Evolutionary conservation across 2,113 vertebrate species (phyloP).

Genomic region (Rafetus swinhoei): DNA sequence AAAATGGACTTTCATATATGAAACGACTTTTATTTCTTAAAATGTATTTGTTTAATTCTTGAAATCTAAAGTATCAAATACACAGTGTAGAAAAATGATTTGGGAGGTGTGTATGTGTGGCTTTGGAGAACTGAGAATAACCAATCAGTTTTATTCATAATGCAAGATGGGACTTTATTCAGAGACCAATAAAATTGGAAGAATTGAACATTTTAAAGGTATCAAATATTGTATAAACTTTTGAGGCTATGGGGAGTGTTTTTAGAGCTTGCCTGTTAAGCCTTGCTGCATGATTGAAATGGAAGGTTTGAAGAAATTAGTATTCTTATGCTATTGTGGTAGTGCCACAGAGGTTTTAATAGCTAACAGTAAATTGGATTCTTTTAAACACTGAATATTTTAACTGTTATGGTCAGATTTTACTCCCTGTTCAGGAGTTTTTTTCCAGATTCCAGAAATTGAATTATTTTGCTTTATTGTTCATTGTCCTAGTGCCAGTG

Average conservation of each 20-base stretch:
- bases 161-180: neutral
- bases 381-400: too few relatives aligned
- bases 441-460: neutral
- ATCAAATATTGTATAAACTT: neutral
- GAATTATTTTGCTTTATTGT: neutral
- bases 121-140: neutral
- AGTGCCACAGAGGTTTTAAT: neutral
- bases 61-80: neutral
- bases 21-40: neutral
- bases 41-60: neutral
- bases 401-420: neutral
- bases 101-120: neutral
- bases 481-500: neutral
- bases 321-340: neutral
- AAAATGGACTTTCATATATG: neutral
- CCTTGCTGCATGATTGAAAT: neutral
- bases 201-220: neutral
- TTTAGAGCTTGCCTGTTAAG: neutral
- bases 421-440: neutral
- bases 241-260: neutral
- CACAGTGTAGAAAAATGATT: neutral
- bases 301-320: neutral
- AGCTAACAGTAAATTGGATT: too few relatives aligned
- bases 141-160: neutral
- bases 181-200: neutral